Evolutionary conservation across 2,888 invertebrate genomes (phyloP).

Genomic region (Cenopis cana): DNA sequence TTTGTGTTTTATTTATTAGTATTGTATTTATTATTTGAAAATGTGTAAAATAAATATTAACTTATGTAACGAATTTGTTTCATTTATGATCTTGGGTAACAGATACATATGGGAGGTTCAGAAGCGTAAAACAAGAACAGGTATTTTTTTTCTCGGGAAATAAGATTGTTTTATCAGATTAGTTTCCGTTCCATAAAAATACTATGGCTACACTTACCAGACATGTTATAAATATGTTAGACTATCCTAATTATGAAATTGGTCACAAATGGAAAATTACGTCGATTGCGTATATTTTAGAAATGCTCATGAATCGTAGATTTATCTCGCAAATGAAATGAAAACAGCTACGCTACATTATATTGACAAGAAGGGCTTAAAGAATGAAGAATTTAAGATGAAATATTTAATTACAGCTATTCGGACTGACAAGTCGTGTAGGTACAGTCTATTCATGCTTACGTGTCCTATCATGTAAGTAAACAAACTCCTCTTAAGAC

Average conservation of each 20-base stretch:
- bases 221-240: too few relatives aligned
- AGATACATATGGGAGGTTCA: background rate
- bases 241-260: too few relatives aligned
- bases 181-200: background rate
- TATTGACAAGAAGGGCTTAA: background rate
- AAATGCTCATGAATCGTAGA: too few relatives aligned
- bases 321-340: too few relatives aligned
- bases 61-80: constrained; percentile 59
- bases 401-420: background rate
- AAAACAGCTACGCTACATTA: background rate
- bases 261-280: too few relatives aligned
- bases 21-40: constrained; percentile 55
- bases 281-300: too few relatives aligned
- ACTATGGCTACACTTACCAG: background rate
- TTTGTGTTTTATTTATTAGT: constrained; percentile 68
- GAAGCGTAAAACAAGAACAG: background rate
- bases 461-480: too few relatives aligned
- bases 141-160: background rate
- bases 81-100: constrained; percentile 36
- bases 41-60: constrained; percentile 65
- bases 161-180: background rate
- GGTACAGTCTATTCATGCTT: too few relatives aligned
- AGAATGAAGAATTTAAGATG: background rate
- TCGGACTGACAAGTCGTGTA: background rate
- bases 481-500: too few relatives aligned